Evolutionary conservation across 2,113 vertebrate species (phyloP).

Genomic region (Mugil cephalus): DNA sequence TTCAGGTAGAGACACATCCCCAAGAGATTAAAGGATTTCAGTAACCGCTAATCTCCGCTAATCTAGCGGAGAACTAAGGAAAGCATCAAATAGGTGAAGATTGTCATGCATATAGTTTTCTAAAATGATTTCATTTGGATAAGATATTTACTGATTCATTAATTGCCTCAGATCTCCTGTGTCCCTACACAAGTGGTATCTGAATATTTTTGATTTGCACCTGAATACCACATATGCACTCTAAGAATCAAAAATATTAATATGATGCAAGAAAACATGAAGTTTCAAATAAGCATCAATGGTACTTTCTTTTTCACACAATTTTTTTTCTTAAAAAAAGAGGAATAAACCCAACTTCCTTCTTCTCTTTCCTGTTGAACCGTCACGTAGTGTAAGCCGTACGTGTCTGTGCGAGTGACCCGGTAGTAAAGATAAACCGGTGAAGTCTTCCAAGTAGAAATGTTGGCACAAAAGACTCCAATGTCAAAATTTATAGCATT

Average conservation of each 20-base stretch:
- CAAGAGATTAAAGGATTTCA: not conserved
- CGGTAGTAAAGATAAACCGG: not conserved
- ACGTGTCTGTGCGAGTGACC: not conserved
- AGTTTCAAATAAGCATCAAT: not conserved
- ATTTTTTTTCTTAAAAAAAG: too few relatives aligned
- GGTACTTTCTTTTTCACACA: not conserved
- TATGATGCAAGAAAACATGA: too few relatives aligned
- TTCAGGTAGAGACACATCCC: not conserved
- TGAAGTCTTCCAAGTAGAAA: not conserved
- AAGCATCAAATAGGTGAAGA: not conserved
- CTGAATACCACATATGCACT: too few relatives aligned
- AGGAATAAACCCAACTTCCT: constrained; percentile 20
- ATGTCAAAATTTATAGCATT: too few relatives aligned
- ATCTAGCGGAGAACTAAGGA: not conserved
- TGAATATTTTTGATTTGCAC: too few relatives aligned
- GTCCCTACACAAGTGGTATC: not conserved
- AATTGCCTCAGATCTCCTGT: not conserved
- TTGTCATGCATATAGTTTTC: too few relatives aligned
- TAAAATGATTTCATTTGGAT: too few relatives aligned
- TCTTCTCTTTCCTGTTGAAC: constrained; percentile 1
- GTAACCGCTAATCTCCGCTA: too few relatives aligned
- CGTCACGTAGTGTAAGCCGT: not conserved
- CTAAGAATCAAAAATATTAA: too few relatives aligned
- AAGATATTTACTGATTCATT: not conserved
- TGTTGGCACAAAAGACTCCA: too few relatives aligned